Conservation (phyloP, 2,113 vertebrate genomes). For the Caranx melampygus region DNA sequence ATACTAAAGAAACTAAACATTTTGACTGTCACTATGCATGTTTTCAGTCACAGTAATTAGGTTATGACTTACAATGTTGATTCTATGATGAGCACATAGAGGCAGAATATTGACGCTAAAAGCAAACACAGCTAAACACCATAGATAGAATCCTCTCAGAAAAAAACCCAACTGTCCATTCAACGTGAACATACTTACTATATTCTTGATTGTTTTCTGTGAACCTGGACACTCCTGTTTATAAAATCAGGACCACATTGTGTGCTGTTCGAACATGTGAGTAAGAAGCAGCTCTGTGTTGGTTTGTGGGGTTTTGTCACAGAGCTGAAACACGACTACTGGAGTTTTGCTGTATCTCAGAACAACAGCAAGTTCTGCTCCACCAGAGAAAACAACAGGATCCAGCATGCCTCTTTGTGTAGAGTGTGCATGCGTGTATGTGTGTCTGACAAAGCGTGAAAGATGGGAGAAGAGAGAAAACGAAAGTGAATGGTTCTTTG, state of each 20-base stretch:
- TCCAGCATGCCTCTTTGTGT: conserved; percentile 17
- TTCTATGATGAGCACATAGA: neutral
- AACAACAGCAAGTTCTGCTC: conserved; percentile 67
- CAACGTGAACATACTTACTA: neutral
- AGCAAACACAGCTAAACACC: neutral
- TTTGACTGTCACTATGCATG: neutral
- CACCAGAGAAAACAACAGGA: conserved; percentile 53
- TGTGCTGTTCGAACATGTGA: conserved; percentile 35
- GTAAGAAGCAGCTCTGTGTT: conserved; percentile 41
- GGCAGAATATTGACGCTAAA: neutral
- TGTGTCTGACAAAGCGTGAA: neutral
- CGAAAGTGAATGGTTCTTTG: conserved; percentile 9
- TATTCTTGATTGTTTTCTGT: neutral
- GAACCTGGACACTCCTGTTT: neutral
- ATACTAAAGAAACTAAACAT: neutral
- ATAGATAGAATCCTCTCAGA: neutral
- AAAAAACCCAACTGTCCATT: no score
- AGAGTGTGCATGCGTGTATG: neutral
- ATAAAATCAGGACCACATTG: neutral
- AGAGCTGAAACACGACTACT: conserved; percentile 51
- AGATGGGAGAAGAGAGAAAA: conserved; percentile 6
- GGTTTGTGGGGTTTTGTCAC: conserved; percentile 58
- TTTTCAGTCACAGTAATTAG: neutral
- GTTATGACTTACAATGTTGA: neutral
- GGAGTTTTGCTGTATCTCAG: conserved; percentile 62